These are phyloP conservation scores for Zaprionus lachaisei DNA, from an alignment of 1,140 invertebrate genomes.

Conservation along the genomic window DNA sequence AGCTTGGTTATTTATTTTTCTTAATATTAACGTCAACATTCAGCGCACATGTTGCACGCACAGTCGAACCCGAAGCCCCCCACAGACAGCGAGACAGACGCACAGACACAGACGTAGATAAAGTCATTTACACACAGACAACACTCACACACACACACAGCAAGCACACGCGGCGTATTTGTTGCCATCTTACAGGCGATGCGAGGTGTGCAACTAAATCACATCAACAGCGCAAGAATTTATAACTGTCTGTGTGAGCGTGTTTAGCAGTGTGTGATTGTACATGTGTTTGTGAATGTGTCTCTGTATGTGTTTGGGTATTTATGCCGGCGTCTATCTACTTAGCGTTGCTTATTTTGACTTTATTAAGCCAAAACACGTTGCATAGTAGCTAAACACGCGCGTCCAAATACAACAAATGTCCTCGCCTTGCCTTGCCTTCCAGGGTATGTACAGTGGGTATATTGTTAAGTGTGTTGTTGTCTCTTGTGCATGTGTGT, in stretches of 20 bases:
- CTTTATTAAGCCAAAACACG: constrained; percentile 82
- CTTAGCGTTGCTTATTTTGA: constrained; percentile 77
- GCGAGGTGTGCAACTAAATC: constrained; percentile 81
- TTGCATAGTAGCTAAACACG: constrained; percentile 78
- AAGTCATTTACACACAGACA: constrained; percentile 74
- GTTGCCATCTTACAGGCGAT: constrained; percentile 78
- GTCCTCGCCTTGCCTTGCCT: constrained; percentile 12
- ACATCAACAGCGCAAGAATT: constrained; percentile 80
- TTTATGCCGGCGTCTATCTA: constrained; percentile 77
- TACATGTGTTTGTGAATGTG: constrained; percentile 45
- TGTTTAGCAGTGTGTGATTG: constrained; percentile 16
- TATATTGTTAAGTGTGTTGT: background rate
- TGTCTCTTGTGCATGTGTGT: background rate
- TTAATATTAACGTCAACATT: constrained; percentile 83
- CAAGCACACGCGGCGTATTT: constrained; percentile 69
- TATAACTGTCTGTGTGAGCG: constrained; percentile 68
- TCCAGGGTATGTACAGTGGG: background rate
- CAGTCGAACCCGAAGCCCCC: constrained; percentile 42
- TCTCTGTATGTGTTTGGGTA: constrained; percentile 46
- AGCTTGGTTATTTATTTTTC: constrained; percentile 83
- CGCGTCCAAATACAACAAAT: constrained; percentile 66
- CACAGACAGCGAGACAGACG: constrained; percentile 39
- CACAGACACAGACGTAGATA: constrained; percentile 49
- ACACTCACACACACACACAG: constrained; percentile 10
- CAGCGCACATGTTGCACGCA: constrained; percentile 82